Conservation (phyloP, 2,888 invertebrate genomes). For the Dendrolimus houi region DNA sequence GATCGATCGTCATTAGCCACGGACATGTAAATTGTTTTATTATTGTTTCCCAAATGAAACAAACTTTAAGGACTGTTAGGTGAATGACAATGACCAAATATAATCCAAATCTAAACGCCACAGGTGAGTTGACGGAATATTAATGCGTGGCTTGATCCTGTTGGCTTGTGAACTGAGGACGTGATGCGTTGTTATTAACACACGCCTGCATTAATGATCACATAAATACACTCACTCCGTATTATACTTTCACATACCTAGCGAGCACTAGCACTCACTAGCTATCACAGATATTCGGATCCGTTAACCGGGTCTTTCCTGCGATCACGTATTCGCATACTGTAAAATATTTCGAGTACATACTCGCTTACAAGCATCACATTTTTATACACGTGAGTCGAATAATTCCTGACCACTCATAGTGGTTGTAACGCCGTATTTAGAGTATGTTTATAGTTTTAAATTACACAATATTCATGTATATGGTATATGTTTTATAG, state of each 20-base stretch:
- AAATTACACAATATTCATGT: conserved; percentile 68
- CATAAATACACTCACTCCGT: conserved; percentile 46
- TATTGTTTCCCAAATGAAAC: conserved; percentile 62
- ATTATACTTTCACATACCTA: conserved; percentile 43
- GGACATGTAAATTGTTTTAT: conserved; percentile 44
- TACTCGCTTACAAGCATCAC: conserved; percentile 42
- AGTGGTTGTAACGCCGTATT: conserved; percentile 60
- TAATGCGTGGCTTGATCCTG: conserved; percentile 56
- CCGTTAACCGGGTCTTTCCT: conserved; percentile 21
- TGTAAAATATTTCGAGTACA: conserved; percentile 36
- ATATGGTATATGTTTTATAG: conserved; percentile 69
- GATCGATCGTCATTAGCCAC: conserved; percentile 9
- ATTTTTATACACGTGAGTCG: conserved; percentile 48
- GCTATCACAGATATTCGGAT: conserved; percentile 18
- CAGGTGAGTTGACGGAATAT: conserved; percentile 61
- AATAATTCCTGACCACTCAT: conserved; percentile 40
- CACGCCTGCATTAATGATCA: conserved; percentile 67
- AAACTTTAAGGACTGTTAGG: conserved; percentile 47
- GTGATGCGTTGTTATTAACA: conserved; percentile 69
- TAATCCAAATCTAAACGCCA: conserved; percentile 74
- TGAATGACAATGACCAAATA: conserved; percentile 68
- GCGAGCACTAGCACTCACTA: conserved; percentile 11
- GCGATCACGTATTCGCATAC: conserved; percentile 40
- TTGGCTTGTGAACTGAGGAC: conserved; percentile 71
- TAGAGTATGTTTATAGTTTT: conserved; percentile 54